Evolutionary conservation across 1,140 invertebrate species (phyloP), one percentile per base, ranked within the genome.

Genomic region (Nasonia longicornis): DNA sequence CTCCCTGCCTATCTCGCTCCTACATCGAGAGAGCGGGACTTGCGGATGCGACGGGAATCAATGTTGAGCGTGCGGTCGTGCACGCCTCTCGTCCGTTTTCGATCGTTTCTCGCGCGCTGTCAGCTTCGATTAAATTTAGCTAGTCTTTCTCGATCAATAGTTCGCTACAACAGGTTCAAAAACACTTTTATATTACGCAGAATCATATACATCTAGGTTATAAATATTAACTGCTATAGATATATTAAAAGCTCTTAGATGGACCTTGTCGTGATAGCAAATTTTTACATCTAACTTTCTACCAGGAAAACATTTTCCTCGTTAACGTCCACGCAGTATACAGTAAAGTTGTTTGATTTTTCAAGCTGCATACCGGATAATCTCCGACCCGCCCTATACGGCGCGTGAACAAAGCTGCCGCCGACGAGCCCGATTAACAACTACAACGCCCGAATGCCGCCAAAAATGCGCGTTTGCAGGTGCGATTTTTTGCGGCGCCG

Each of bases 1-100:
- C 52, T 58, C 16, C 20, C 20, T 58, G 12, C 10, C 1, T 48
- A 16, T 10, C 45, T 16, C 12, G 45, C 20, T 6, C 52, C 52
- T 16, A 52, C 48, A n/a, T n/a, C 84, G 52, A n/a, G 80, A 84
- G 80, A 84, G 85, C 84, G 81, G 82, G 84, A 85, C 86, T 86
- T 86, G 52, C 85, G 45, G 82, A 86, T 81, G 22, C 71, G 64
- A 73, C 77, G 84, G 82, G 83, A 84, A 85, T 83, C 84, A 84
- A 84, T 85, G 83, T 84, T 81, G 83, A 72, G 29, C 70, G 52
- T n/a, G 35, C 12, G 52, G 38, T 48, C 45, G 64, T 71, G 26
- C 58, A 31, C 52, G 52, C 58, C 58, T 45, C 42, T 38, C 71
- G 11, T 67, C 35, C 63, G 20, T 26, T 66, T 67, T 76, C 66